Percentiles rank a stretch among this genome's conserved stretches.
These are phyloP conservation scores for Spialia ferax DNA, from an alignment of 2,888 invertebrate genomes.

Conservation along the genomic window DNA sequence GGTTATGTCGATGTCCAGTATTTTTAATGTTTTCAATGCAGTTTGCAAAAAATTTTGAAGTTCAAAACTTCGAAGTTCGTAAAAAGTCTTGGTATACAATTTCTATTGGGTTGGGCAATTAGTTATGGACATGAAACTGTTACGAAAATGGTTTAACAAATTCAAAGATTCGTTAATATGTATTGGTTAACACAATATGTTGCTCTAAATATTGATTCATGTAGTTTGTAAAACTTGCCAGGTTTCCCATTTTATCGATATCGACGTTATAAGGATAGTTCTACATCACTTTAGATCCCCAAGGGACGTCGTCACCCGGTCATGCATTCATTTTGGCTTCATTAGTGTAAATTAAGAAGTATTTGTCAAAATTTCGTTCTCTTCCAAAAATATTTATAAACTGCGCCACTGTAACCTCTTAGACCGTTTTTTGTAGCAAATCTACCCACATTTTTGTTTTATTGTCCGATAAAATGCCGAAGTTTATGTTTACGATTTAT, in stretches of 20 bases:
- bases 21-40: background rate
- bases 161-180: background rate
- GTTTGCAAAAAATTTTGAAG: background rate
- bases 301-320: slow-evolving; percentile 63
- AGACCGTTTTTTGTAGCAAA: slow-evolving; percentile 61
- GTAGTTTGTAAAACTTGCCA: background rate
- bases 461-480: slow-evolving; percentile 64
- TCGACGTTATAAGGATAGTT: slow-evolving; percentile 7
- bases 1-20: slow-evolving; percentile 46
- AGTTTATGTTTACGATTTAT: slow-evolving; percentile 70
- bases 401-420: slow-evolving; percentile 64
- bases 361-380: slow-evolving; percentile 81
- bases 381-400: slow-evolving; percentile 80
- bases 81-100: background rate
- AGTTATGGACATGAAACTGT: background rate
- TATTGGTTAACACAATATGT: background rate
- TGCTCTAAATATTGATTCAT: background rate
- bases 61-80: background rate
- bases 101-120: background rate
- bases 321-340: slow-evolving; percentile 80
- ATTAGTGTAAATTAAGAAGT: slow-evolving; percentile 85
- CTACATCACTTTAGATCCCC: slow-evolving; percentile 1
- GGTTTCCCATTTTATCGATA: slow-evolving; percentile 30
- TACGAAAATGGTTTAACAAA: background rate
- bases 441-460: slow-evolving; percentile 44